Evolutionary conservation across 2,113 vertebrate genomes (phyloP), one percentile per base, ranked within the genome.

Genomic region (Nothocercus julius): DNA sequence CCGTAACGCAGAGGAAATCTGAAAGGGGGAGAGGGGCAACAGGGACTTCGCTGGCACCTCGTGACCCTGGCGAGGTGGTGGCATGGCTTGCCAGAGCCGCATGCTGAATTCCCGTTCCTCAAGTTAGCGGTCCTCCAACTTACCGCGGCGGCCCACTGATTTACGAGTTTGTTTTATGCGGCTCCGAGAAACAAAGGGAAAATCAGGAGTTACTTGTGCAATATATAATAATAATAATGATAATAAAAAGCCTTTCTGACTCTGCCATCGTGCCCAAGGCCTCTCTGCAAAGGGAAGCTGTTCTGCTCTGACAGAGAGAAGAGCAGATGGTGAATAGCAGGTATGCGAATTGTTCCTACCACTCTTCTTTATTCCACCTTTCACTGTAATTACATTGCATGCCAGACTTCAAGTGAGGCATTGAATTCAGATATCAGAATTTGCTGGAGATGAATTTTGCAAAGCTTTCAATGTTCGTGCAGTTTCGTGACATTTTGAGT

Each of bases 291-390:
- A 83, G 40, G 66, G 72, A 89, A 81, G 6, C 45, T 68, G 44
- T 91, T 62, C 88, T 84, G 28, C 82, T 95, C 85, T 97, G 78
- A 95, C 82, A 69, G 68, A 88, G 76, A 76, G 89, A 90, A 82
- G 89, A 97, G 90, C 92, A 96, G 95, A 94, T 97, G 96, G 96
- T 66, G 92, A 96, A 92, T 96, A 97, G 93, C 96, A 96, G 96
- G 95, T 96, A 94, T 93, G 94, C 44, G 1, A 92, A 94, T 82
- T 95, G 86, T 82, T 94, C 90, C 67, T 92, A 91, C 93, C 96
- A 96, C 82, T 97, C 89, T 92, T 95, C 84, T 95, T 94, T 97
- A 94, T 93, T 94, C 94, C 88, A 84, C 80, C 92, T 96, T 96
- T 92, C 78, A 82, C 83, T 96, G 91, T 96, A 95, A 95, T 93